These are phyloP conservation scores for Biston stratarius DNA, from an alignment of 2,888 invertebrate species.

Conservation along the genomic window DNA sequence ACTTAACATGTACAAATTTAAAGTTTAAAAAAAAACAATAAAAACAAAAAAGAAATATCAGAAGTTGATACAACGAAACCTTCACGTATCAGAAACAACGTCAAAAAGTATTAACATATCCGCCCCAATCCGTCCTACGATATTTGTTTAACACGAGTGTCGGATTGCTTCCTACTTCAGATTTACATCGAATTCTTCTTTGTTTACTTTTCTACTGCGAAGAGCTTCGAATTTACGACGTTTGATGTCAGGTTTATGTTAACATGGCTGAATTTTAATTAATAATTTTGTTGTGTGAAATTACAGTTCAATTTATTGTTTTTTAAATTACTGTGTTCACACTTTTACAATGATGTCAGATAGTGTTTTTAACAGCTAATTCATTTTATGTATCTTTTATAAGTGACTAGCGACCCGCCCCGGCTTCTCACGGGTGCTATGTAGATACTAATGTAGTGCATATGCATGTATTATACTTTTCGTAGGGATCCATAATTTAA, in stretches of 20 bases:
- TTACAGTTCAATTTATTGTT: background rate
- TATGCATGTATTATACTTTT: too few species aligned
- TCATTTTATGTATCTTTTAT: too few species aligned
- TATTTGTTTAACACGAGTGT: slow-evolving; percentile 37
- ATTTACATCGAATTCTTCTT: slow-evolving; percentile 44
- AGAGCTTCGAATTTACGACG: slow-evolving; percentile 22
- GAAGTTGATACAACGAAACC: background rate
- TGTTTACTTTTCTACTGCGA: slow-evolving; percentile 51
- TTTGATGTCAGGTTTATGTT: slow-evolving; percentile 23
- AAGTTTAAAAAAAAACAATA: too few species aligned
- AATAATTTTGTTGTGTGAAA: background rate
- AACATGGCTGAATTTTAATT: slow-evolving; percentile 5
- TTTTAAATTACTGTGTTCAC: too few species aligned
- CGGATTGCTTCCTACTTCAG: slow-evolving; percentile 32
- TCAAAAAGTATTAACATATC: slow-evolving; percentile 21
- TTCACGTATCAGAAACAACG: slow-evolving; percentile 15
- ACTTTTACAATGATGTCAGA: too few species aligned
- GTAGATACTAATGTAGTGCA: too few species aligned
- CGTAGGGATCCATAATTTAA: too few species aligned
- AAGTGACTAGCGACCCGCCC: too few species aligned
- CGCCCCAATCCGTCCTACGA: slow-evolving; percentile 30
- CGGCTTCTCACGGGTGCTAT: too few species aligned
- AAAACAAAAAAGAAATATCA: background rate
- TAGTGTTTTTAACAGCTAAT: too few species aligned
- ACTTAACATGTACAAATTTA: too few species aligned